These are phyloP conservation scores for Blastobasis lacticolella DNA, from an alignment of 2,888 invertebrate genomes.

Conservation along the genomic window DNA sequence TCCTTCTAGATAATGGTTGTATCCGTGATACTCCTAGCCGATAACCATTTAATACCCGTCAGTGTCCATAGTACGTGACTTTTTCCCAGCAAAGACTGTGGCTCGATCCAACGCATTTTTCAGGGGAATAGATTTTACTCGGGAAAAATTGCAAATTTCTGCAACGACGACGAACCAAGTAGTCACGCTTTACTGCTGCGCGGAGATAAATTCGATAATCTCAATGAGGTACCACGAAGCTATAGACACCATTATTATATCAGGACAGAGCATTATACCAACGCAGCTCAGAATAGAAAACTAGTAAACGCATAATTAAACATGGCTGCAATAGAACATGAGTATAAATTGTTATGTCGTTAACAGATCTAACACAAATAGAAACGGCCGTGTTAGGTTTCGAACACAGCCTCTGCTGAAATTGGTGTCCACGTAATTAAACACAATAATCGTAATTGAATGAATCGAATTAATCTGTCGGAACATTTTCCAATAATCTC, in stretches of 20 bases:
- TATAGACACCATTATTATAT: conserved; percentile 36
- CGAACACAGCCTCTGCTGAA: conserved; percentile 14
- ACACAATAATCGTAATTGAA: conserved; percentile 38
- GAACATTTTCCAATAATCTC: conserved; percentile 40
- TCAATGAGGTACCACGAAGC: conserved; percentile 26
- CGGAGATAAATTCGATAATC: conserved; percentile 35
- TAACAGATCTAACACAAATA: too few species aligned
- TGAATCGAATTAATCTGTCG: conserved; percentile 38
- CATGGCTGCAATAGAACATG: too few species aligned
- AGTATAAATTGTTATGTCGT: too few species aligned
- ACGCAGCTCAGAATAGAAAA: conserved; percentile 14
- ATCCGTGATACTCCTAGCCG: conserved; percentile 23
- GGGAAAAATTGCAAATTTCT: conserved; percentile 55
- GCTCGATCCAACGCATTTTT: conserved; percentile 43
- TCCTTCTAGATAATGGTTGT: conserved; percentile 7
- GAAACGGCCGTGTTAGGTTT: too few species aligned
- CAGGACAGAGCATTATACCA: conserved; percentile 40
- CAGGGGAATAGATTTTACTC: conserved; percentile 42
- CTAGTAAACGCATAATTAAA: too few species aligned
- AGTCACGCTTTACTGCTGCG: conserved; percentile 28
- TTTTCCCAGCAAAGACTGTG: conserved; percentile 33
- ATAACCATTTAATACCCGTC: conserved; percentile 42
- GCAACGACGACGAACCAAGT: conserved; percentile 30
- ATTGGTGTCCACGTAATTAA: conserved; percentile 26
- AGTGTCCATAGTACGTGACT: conserved; percentile 57